These are phyloP conservation scores for Carcharodon carcharias DNA, from an alignment of 2,797 vertebrate genomes.

Conservation along the genomic window DNA sequence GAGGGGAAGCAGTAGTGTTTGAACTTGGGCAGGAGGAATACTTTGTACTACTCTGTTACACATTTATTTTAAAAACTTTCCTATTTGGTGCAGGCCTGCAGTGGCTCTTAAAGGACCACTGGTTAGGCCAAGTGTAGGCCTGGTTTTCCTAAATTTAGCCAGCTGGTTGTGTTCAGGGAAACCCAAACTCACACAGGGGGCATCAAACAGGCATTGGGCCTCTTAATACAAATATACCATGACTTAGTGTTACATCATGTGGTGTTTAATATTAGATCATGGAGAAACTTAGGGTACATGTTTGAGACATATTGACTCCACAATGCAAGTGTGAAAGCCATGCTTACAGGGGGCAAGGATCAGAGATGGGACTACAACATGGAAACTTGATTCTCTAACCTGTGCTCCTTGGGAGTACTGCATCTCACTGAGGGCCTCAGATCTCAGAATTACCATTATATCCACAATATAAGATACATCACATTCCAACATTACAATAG, in stretches of 20 bases:
- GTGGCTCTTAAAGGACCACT: not conserved
- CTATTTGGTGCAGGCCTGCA: not conserved
- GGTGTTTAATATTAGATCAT: not conserved
- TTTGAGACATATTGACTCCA: not conserved
- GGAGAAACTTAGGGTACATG: not conserved
- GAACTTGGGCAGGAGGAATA: not conserved
- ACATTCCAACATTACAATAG: not conserved
- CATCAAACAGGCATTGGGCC: not conserved
- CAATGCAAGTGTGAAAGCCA: not conserved
- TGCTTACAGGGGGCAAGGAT: not conserved
- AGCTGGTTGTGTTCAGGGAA: not conserved
- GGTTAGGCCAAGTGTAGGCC: not conserved
- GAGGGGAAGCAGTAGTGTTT: not conserved
- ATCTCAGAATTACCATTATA: not conserved
- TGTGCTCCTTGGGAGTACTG: not conserved
- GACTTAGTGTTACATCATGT: not conserved
- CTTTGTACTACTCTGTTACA: too few species aligned
- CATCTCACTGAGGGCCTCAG: not conserved
- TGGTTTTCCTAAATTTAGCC: not conserved
- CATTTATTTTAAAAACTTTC: not conserved
- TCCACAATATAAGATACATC: not conserved
- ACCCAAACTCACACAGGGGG: not conserved
- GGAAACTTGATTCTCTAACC: not conserved
- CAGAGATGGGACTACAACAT: not conserved
- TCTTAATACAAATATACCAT: not conserved